phyloP scores from a whole-genome alignment of 2,113 vertebrate species.

The Eptesicus fuscus region DNA sequence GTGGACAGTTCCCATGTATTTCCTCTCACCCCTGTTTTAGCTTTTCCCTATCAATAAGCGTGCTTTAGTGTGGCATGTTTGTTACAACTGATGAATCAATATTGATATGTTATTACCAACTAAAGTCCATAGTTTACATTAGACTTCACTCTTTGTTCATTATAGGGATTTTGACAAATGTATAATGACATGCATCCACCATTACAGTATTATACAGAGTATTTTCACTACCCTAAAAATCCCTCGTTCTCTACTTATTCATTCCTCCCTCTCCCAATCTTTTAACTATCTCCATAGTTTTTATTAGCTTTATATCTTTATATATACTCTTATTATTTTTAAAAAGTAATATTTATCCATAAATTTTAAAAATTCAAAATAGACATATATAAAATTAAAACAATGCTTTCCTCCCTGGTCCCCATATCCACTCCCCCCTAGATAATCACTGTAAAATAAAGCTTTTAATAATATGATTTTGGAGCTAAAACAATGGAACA shows the following conservation, averaged over 20 bases:
- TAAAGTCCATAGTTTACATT: neutral
- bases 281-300: neutral
- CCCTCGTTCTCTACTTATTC: neutral
- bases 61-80: neutral
- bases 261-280: neutral
- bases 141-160: neutral
- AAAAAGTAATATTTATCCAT: neutral
- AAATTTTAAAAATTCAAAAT: neutral
- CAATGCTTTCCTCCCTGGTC: neutral
- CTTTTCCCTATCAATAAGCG: neutral
- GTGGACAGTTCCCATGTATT: neutral
- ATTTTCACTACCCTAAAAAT: neutral
- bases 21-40: neutral
- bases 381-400: neutral
- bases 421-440: neutral
- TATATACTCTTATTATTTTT: neutral
- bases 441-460: neutral
- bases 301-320: neutral
- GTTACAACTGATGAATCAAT: neutral
- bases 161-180: neutral
- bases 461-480: neutral
- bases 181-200: neutral
- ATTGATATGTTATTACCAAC: neutral
- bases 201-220: neutral
- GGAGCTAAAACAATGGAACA: neutral